phyloP scores from a whole-genome alignment of 2,888 invertebrate species.

The Lasioglossum calceatum region DNA sequence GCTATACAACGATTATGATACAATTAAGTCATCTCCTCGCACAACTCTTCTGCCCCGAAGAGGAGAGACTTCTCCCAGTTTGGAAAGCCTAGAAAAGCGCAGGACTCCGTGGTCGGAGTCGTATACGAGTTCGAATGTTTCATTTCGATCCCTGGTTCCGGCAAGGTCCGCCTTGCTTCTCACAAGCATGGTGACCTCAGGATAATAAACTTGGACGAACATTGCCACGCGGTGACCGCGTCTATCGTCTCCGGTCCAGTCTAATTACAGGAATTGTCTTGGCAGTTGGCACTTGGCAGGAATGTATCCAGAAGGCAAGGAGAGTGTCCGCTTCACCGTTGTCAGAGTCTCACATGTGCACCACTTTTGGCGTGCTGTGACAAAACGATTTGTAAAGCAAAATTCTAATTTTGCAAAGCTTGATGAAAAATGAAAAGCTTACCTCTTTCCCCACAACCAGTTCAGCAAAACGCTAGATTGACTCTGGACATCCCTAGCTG shows the following conservation, averaged over 20 bases:
- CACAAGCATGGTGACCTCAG: slow-evolving; percentile 7
- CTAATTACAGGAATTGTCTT: slow-evolving; percentile 61
- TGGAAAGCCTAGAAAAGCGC: slow-evolving; percentile 31
- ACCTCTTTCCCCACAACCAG: slow-evolving; percentile 92
- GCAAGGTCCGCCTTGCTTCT: slow-evolving; percentile 8
- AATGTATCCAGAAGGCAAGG: slow-evolving; percentile 79
- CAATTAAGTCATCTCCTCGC: slow-evolving; percentile 53
- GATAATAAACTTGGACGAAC: slow-evolving; percentile 25
- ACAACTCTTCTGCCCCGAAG: slow-evolving; percentile 52
- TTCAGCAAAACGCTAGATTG: slow-evolving; percentile 92
- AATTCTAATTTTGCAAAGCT: background rate
- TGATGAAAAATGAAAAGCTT: slow-evolving; percentile 36
- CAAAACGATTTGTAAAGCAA: slow-evolving; percentile 39
- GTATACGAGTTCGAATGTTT: slow-evolving; percentile 22
- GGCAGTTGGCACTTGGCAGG: slow-evolving; percentile 79
- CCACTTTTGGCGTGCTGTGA: slow-evolving; percentile 83
- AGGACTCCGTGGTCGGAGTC: slow-evolving; percentile 13
- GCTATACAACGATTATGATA: slow-evolving; percentile 70
- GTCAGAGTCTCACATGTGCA: slow-evolving; percentile 82
- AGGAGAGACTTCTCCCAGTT: slow-evolving; percentile 51
- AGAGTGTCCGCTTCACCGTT: slow-evolving; percentile 61
- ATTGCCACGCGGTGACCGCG: slow-evolving; percentile 5
- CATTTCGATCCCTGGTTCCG: slow-evolving; percentile 15
- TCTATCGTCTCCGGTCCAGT: slow-evolving; percentile 21
- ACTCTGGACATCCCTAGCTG: slow-evolving; percentile 92